phyloP scores from a whole-genome alignment of 2,888 invertebrate species.

The Caenorhabditis plicata region DNA sequence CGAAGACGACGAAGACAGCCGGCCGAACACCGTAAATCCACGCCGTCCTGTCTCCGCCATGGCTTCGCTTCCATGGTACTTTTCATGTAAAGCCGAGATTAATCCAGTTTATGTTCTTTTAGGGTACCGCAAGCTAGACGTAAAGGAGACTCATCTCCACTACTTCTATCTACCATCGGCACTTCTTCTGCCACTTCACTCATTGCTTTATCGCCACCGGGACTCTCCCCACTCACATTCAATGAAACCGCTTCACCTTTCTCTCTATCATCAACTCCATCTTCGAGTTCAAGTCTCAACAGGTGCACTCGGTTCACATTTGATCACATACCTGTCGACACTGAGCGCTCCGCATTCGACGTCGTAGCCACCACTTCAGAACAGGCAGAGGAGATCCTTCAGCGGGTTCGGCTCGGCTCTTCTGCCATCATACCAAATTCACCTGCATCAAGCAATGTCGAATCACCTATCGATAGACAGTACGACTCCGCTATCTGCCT shows the following conservation, averaged over 20 bases:
- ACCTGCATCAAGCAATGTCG: too few relatives aligned
- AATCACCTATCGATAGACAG: too few relatives aligned
- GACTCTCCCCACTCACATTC: slow-evolving; percentile 59
- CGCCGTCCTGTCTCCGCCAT: slow-evolving; percentile 35
- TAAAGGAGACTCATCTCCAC: too few relatives aligned
- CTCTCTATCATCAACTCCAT: slow-evolving; percentile 49
- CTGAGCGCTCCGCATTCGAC: slow-evolving; percentile 25
- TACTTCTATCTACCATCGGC: slow-evolving; percentile 26
- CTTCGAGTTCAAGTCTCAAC: slow-evolving; percentile 16
- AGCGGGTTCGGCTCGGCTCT: slow-evolving; percentile 25
- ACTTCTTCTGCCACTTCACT: slow-evolving; percentile 10
- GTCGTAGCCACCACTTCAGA: slow-evolving; percentile 13
- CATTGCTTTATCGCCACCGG: slow-evolving; percentile 59
- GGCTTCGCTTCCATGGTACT: slow-evolving; percentile 36
- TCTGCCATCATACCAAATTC: too few relatives aligned
- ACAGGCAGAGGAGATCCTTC: slow-evolving; percentile 24
- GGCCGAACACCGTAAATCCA: too few relatives aligned
- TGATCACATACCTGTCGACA: slow-evolving; percentile 41
- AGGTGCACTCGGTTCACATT: slow-evolving; percentile 41
- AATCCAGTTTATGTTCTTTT: background rate
- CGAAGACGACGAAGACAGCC: too few relatives aligned
- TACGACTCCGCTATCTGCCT: too few relatives aligned
- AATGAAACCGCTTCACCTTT: slow-evolving; percentile 55
- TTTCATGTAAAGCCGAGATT: too few relatives aligned
- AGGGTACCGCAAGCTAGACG: background rate